phyloP scores from a whole-genome alignment of 2,888 invertebrate species.

The Lasioglossum calceatum region DNA sequence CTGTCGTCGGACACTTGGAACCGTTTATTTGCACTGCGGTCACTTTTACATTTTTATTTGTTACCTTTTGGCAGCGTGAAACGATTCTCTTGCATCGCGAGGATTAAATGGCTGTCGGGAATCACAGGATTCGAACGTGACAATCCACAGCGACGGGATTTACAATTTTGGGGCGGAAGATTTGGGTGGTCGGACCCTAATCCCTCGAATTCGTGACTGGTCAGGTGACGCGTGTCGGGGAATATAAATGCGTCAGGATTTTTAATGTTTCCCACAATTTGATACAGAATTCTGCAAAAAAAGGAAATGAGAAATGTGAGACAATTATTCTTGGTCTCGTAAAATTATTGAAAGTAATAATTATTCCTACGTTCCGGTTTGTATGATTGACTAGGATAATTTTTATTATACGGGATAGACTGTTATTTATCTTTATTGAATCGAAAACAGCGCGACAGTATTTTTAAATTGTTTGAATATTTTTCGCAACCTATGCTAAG shows the following conservation, averaged over 20 bases:
- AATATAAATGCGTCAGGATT: slow-evolving; percentile 20
- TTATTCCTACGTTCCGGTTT: too few species aligned
- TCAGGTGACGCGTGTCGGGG: slow-evolving; percentile 34
- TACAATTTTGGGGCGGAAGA: neutral
- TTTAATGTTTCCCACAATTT: neutral
- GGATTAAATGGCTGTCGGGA: neutral
- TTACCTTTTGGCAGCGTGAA: neutral
- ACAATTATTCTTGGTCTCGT: too few species aligned
- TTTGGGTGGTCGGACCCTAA: slow-evolving; percentile 44
- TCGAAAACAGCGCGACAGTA: too few species aligned
- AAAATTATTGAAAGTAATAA: too few species aligned
- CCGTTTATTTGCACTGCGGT: neutral
- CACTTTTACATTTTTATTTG: neutral
- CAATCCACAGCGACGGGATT: neutral
- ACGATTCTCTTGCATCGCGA: neutral
- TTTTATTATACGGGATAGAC: too few species aligned
- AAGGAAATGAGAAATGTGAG: neutral
- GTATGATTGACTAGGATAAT: neutral
- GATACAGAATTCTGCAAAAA: neutral
- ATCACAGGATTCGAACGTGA: neutral
- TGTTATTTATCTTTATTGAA: too few species aligned
- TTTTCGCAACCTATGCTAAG: too few species aligned
- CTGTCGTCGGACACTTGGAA: neutral
- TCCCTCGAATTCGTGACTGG: slow-evolving; percentile 32
- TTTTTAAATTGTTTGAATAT: too few species aligned